Evolutionary conservation across 1,140 invertebrate genomes (phyloP), one percentile per base, ranked within the genome.

Genomic region (Drosophila albomicans): DNA sequence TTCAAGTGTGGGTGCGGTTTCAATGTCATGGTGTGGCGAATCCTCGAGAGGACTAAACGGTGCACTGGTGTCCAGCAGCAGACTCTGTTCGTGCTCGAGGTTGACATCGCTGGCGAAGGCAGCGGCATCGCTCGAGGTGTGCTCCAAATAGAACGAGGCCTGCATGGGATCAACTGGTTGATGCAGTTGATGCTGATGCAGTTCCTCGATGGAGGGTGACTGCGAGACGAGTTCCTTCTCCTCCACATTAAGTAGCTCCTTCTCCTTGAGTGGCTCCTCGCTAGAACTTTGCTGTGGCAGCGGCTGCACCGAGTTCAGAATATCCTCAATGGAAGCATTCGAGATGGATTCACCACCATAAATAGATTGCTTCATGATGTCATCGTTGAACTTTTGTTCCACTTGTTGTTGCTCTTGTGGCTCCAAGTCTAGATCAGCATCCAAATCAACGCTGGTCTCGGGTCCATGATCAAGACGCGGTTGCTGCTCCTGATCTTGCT

Each of bases 171-270:
- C 80, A 6, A 87, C 70, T 5, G 64, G 28, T 5, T 73, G 63
- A 15, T 80, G 70, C 32, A 80, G 75, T n/a, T 78, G 72, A 0
- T 70, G 63, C 43, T 76, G 62, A 48, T 92, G 84, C n/a, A 91
- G 61, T 30, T 91, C 90, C 58, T 91, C 90, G 10, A 81, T 91
- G n/a, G 90, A 91, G 1, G 86, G 86, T 1, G 90, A 91, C 45
- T 91, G 78, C 1, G 90, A 91, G 1, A 91, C 70, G 32, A 79
- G 78, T 46, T 91, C 91, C 62, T 91, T 92, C n/a, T 92, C 91
- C 48, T 91, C 87, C 1, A 91, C 81, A 43, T 92, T 65, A 3
- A 92, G 67, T 38, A 85, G 32, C 59, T 89, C 85, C 59, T 88
- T 89, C 13, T 81, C 80, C 20, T 61, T 64, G 2, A 80, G 56